Conservation (phyloP, 2,888 invertebrate genomes). For the Phasia obesa region DNA sequence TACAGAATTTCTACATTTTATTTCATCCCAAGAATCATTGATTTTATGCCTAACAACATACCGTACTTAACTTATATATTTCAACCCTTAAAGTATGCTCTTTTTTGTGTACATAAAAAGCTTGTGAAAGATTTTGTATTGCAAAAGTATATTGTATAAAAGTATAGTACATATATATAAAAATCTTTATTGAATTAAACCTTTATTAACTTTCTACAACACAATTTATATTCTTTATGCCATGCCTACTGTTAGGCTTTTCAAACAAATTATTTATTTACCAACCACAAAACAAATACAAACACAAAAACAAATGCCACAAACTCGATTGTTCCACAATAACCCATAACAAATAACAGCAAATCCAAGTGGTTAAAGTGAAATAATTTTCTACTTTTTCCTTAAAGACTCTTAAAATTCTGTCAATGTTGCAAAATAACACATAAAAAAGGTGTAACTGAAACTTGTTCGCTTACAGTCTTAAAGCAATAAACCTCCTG, state of each 20-base stretch:
- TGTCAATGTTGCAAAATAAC: background rate
- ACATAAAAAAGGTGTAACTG: background rate
- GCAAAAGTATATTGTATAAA: background rate
- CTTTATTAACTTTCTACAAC: background rate
- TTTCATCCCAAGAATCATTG: background rate
- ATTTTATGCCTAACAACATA: background rate
- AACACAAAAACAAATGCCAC: background rate
- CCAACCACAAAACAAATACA: background rate
- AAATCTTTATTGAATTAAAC: background rate
- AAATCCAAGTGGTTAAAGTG: constrained; percentile 18
- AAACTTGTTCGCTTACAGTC: constrained; percentile 1
- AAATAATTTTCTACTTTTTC: constrained; percentile 8
- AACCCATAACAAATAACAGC: constrained; percentile 38
- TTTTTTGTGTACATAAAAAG: background rate
- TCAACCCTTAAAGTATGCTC: background rate
- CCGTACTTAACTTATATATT: background rate
- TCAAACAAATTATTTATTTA: constrained; percentile 3
- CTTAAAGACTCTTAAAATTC: constrained; percentile 15
- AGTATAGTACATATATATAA: background rate
- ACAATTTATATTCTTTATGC: background rate
- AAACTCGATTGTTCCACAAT: constrained; percentile 16
- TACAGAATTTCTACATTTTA: too few relatives aligned
- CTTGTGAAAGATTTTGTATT: too few relatives aligned
- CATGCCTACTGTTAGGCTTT: constrained; percentile 18
- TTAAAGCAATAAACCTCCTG: constrained; percentile 50